These are phyloP conservation scores for Operophtera brumata DNA, from an alignment of 2,888 invertebrate genomes.

Conservation along the genomic window DNA sequence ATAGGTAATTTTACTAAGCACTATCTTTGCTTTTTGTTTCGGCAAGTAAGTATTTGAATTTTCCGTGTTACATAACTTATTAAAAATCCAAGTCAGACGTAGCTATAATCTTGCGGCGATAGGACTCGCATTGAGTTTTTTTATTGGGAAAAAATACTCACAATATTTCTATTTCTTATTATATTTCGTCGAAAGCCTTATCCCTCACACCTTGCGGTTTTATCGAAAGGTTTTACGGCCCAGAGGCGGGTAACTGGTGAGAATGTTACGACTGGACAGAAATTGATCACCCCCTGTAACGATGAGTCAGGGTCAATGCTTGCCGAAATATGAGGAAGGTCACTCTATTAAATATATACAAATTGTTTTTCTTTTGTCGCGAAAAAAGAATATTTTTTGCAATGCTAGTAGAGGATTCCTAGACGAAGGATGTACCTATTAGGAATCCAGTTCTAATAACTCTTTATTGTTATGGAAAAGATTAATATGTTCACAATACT, in stretches of 20 bases:
- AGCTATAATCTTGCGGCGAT: too few relatives aligned
- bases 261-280: constrained; percentile 45
- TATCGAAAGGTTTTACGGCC: constrained; percentile 51
- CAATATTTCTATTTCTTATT: not conserved
- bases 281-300: constrained; percentile 53
- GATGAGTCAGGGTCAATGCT: constrained; percentile 40
- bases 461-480: too few relatives aligned
- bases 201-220: constrained; percentile 27
- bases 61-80: too few relatives aligned
- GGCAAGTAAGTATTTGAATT: too few relatives aligned
- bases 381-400: too few relatives aligned
- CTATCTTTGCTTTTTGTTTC: too few relatives aligned
- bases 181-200: not conserved
- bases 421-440: not conserved
- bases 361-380: constrained; percentile 9
- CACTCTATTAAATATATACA: constrained; percentile 35
- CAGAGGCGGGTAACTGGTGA: constrained; percentile 45
- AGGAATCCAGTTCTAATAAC: too few relatives aligned
- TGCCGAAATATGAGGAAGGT: constrained; percentile 30
- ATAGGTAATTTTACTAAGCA: too few relatives aligned
- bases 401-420: not conserved
- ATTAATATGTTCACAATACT: too few relatives aligned
- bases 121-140: too few relatives aligned
- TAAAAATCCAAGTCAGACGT: too few relatives aligned
- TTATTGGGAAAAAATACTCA: too few relatives aligned